These are phyloP conservation scores for Pseudorhiza aurosa DNA, from an alignment of 30 jellyfish, hydroid and myxozoan genomes.

Conservation along the genomic window DNA sequence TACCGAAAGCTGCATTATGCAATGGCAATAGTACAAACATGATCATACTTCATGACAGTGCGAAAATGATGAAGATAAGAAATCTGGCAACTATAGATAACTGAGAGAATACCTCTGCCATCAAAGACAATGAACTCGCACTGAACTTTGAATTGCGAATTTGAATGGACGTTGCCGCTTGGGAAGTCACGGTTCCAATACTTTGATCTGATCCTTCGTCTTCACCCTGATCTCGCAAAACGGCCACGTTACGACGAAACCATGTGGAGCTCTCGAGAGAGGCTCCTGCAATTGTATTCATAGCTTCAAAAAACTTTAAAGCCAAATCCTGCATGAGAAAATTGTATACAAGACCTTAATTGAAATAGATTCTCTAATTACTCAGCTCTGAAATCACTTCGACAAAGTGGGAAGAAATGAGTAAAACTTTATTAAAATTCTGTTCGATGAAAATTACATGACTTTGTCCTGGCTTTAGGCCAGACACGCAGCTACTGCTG, in stretches of 20 bases:
- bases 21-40: too few relatives aligned
- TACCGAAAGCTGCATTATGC: too few relatives aligned
- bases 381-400: too few relatives aligned
- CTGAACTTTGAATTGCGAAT: constrained; percentile 81
- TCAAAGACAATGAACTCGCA: constrained; percentile 74
- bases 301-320: constrained; percentile 73
- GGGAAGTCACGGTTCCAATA: constrained; percentile 19
- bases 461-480: too few relatives aligned
- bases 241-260: constrained; percentile 90
- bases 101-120: constrained; percentile 98
- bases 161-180: constrained; percentile 40
- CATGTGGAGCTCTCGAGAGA: constrained; percentile 96
- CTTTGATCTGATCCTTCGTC: constrained; percentile 32
- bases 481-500: too few relatives aligned
- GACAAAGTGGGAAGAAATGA: too few relatives aligned
- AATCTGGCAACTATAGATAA: too few relatives aligned
- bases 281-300: constrained; percentile 89
- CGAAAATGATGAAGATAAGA: too few relatives aligned
- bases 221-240: constrained; percentile 74
- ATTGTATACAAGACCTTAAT: background rate
- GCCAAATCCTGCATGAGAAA: constrained; percentile 80
- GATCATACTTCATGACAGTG: too few relatives aligned
- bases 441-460: too few relatives aligned
- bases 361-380: background rate
- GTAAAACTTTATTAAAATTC: too few relatives aligned